Conservation (phyloP, 2,888 invertebrate genomes). For the Yponomeuta cagnagella region DNA sequence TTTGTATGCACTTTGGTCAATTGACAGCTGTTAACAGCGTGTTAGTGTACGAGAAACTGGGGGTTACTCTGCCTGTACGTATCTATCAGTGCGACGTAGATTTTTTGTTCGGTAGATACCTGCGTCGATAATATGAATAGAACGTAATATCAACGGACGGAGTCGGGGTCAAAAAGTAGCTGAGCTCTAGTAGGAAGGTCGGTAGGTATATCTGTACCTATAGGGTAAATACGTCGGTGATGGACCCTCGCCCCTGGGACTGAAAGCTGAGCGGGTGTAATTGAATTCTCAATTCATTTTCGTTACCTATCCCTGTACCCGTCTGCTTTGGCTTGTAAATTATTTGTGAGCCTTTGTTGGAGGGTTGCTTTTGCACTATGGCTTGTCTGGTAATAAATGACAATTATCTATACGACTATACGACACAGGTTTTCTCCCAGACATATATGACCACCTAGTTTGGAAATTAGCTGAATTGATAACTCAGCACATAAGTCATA, state of each 20-base stretch:
- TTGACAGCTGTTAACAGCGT: too few species aligned
- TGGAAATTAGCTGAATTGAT: too few species aligned
- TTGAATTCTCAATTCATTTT: slow-evolving; percentile 2
- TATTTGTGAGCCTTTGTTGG: neutral
- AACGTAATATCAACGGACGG: neutral
- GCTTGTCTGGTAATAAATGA: neutral
- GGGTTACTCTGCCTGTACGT: too few species aligned
- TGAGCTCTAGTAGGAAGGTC: neutral
- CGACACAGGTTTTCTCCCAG: too few species aligned
- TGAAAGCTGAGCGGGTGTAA: neutral
- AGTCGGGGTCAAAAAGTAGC: neutral
- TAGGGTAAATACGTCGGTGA: neutral
- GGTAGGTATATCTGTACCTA: neutral
- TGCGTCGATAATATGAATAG: neutral
- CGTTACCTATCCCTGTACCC: neutral
- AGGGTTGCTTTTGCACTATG: neutral
- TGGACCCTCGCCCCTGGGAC: neutral
- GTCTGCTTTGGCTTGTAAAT: neutral
- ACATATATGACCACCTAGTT: too few species aligned
- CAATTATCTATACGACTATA: too few species aligned
- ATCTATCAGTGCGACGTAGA: too few species aligned
- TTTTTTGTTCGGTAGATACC: too few species aligned
- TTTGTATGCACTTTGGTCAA: too few species aligned
- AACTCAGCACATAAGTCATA: too few species aligned
- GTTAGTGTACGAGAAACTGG: too few species aligned